Percentiles rank a stretch among this genome's conserved stretches.
Evolutionary conservation across 1,140 invertebrate genomes (phyloP).

Genomic region (Megalonaias nervosa): DNA sequence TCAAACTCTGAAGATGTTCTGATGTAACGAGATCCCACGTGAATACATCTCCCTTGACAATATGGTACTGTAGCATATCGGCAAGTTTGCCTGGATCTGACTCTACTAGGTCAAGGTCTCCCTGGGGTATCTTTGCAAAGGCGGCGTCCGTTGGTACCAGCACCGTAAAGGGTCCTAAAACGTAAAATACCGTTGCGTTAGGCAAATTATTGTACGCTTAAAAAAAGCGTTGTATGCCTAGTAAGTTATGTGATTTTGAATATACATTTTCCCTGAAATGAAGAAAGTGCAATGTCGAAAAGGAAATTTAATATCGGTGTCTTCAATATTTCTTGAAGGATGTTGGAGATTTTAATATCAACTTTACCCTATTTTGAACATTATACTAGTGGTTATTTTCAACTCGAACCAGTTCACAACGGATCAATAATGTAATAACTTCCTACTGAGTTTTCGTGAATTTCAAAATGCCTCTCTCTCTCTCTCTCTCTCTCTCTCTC

Average conservation of each 20-base stretch:
- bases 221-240: background rate
- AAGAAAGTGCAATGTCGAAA: too few species aligned
- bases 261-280: background rate
- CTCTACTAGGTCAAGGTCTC: constrained; percentile 76
- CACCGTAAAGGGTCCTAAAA: constrained; percentile 79
- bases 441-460: too few species aligned
- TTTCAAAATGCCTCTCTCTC: too few species aligned
- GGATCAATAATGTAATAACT: too few species aligned
- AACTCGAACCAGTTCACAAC: too few species aligned
- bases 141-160: constrained; percentile 89
- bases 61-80: constrained; percentile 84
- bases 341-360: background rate
- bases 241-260: background rate
- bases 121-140: constrained; percentile 78
- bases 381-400: too few species aligned
- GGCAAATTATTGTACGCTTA: background rate
- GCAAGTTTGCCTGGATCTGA: constrained; percentile 79
- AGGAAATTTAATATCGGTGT: background rate
- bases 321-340: background rate
- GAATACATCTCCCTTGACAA: constrained; percentile 71
- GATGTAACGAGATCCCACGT: constrained; percentile 43
- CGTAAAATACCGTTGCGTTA: background rate
- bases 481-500: too few species aligned
- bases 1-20: constrained; percentile 42
- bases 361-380: background rate